Evolutionary conservation across 2,797 vertebrate species (phyloP), one percentile per base, ranked within the genome.

Genomic region (Vipera latastei): DNA sequence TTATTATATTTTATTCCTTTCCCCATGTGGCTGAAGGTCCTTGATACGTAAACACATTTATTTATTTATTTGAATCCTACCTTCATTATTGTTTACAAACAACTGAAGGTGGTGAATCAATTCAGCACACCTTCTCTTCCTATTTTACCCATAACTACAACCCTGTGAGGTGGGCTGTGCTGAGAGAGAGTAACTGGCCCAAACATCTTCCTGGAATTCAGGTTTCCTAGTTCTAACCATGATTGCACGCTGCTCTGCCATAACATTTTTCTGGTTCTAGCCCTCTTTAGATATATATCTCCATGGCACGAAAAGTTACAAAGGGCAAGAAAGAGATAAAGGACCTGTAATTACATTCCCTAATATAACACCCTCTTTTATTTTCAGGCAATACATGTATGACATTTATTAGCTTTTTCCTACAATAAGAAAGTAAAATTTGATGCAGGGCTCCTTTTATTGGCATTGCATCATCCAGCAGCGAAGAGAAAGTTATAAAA

Each of bases 401-500:
- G 32, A 48, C 25, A 8, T n/a, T 63, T 86, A 20, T 83, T 85
- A 6, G n/a, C 9, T 83, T 61, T 69, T 61, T 18, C 69, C 60
- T 60, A 89, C 28, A 92, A 9, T 9, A 85, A 86, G 51, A n/a
- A 90, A 57, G 25, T 13, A 14, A 25, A 2, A 38, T 9, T 90
- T 53, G 59, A 56, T 86, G 6, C 69, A 44, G 38, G 56, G 28
- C 16, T 86, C 28, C 22, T 89, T 90, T 12, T 86, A 20, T 22
- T 59, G 38, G 53, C 69, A 20, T 56, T 90, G 59, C 12, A 38
- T 48, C 32, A 87, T 86, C 55, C 83, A 90, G 20, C 60, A 53
- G 18, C 28, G 57, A 88, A 88, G 14, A 48, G 86, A 91, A 93
- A 61, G 55, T 61, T 93, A 73, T 48, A 88, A 90, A 87, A 90